phyloP scores from a whole-genome alignment of 1,140 invertebrate genomes.

The Aphelenchoides avenae region DNA sequence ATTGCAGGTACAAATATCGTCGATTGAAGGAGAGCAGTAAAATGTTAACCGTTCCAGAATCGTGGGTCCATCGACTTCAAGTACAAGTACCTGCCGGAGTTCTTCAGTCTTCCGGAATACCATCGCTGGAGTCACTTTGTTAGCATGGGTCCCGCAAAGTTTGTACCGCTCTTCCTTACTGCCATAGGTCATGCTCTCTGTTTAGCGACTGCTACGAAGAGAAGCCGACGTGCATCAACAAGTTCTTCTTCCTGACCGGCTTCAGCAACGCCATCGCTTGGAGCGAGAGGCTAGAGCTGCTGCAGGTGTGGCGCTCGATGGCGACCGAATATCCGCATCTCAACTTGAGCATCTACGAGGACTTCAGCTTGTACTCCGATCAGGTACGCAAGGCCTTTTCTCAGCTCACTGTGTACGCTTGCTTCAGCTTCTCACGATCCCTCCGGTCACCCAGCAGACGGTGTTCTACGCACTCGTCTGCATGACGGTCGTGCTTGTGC shows the following conservation, averaged over 20 bases:
- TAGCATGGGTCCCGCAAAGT: conserved; percentile 51
- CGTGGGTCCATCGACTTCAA: conserved; percentile 55
- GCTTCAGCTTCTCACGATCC: conserved; percentile 60
- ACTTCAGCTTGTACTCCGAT: conserved; percentile 59
- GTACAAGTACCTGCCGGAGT: conserved; percentile 57
- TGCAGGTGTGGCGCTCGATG: conserved; percentile 53
- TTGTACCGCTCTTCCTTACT: background rate
- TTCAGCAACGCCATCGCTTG: conserved; percentile 57
- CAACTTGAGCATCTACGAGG: conserved; percentile 58
- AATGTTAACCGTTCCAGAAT: conserved; percentile 30
- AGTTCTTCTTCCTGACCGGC: conserved; percentile 59
- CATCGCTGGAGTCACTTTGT: conserved; percentile 58
- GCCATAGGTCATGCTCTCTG: background rate
- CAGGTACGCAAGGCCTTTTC: conserved; percentile 31
- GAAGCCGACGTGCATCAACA: conserved; percentile 51
- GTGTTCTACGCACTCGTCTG: conserved; percentile 60
- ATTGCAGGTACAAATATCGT: conserved; percentile 35
- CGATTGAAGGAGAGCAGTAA: no score
- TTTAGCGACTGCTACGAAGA: conserved; percentile 54
- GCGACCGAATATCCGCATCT: conserved; percentile 51
- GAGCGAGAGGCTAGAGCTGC: conserved; percentile 49
- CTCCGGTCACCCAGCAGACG: conserved; percentile 59
- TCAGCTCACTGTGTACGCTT: background rate
- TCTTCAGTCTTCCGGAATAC: conserved; percentile 51
- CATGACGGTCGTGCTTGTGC: conserved; percentile 60